Conservation (phyloP, 2,888 invertebrate genomes). For the Priocnemis perturbator region DNA sequence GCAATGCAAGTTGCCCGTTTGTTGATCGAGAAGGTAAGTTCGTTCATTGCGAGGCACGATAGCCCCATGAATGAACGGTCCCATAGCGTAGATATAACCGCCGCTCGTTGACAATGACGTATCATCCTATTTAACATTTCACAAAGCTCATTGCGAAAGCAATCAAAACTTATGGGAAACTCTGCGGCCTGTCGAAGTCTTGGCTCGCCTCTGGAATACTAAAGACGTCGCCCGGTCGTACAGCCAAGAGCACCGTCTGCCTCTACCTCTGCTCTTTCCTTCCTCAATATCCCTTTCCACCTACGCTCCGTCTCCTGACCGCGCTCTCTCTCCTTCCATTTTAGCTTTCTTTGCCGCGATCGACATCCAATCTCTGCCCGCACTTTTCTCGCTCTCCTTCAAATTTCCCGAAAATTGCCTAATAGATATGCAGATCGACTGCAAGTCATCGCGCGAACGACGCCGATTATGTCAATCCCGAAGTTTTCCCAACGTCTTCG, state of each 20-base stretch:
- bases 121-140: constrained; percentile 72
- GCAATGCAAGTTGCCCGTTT: background rate
- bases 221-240: constrained; percentile 43
- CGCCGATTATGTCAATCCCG: too few relatives aligned
- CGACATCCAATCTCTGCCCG: constrained; percentile 2
- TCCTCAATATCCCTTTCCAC: background rate
- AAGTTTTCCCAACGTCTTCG: too few relatives aligned
- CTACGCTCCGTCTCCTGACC: constrained; percentile 1
- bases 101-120: constrained; percentile 53
- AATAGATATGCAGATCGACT: too few relatives aligned
- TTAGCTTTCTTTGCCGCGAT: constrained; percentile 2
- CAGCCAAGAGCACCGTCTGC: background rate
- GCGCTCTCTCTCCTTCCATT: background rate
- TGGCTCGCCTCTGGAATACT: constrained; percentile 65
- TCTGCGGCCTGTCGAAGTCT: constrained; percentile 63
- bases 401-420: too few relatives aligned
- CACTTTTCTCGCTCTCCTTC: background rate
- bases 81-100: constrained; percentile 22
- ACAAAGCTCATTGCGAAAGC: constrained; percentile 73
- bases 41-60: too few relatives aligned
- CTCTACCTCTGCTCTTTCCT: background rate
- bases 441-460: too few relatives aligned
- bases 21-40: too few relatives aligned
- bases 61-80: background rate
- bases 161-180: constrained; percentile 72